phyloP scores from a whole-genome alignment of 2,888 invertebrate genomes.

The Ennomos erosarius region DNA sequence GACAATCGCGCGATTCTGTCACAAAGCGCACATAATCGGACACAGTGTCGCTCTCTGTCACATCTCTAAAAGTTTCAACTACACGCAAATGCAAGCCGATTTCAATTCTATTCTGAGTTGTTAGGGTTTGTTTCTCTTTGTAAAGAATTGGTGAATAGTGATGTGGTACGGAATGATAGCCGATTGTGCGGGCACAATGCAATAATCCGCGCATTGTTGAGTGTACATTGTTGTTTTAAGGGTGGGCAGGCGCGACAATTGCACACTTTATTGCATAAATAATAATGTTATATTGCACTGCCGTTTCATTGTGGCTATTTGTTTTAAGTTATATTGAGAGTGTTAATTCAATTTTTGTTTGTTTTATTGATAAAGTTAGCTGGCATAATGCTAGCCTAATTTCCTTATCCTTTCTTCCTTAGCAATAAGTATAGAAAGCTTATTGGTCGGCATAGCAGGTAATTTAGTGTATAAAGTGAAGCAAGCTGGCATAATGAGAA shows the following conservation, averaged over 20 bases:
- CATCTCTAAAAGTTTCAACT: constrained; percentile 61
- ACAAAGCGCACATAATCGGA: constrained; percentile 83
- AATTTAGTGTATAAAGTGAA: too few species aligned
- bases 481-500: too few species aligned
- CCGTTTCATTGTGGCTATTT: constrained; percentile 74
- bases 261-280: constrained; percentile 84
- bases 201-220: constrained; percentile 85
- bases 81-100: constrained; percentile 37
- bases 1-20: constrained; percentile 83
- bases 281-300: constrained; percentile 81
- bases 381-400: too few species aligned
- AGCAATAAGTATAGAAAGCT: too few species aligned
- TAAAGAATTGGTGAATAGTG: constrained; percentile 53
- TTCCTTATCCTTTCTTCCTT: too few species aligned
- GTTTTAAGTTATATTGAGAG: constrained; percentile 59
- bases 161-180: constrained; percentile 61
- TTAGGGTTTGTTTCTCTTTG: constrained; percentile 10
- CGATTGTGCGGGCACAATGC: constrained; percentile 84
- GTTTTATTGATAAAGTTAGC: not conserved
- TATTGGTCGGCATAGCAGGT: too few species aligned
- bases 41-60: constrained; percentile 65
- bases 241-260: constrained; percentile 80
- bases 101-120: constrained; percentile 37
- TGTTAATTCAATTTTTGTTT: constrained; percentile 41
- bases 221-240: constrained; percentile 85